Conservation (phyloP, 1,140 invertebrate genomes). For the Drosophila orena region DNA sequence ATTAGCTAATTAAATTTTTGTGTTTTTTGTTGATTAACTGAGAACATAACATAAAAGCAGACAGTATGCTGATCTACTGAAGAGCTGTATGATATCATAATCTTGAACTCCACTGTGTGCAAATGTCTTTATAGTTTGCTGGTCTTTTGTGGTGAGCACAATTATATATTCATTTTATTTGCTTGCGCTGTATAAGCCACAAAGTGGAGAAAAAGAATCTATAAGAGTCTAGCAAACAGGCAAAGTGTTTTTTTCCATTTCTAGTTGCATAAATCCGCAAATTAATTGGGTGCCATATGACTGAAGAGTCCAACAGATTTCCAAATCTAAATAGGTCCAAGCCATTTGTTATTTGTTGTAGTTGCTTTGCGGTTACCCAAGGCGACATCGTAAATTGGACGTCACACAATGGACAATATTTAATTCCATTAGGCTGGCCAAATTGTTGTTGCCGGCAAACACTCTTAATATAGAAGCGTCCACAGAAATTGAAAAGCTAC, state of each 20-base stretch:
- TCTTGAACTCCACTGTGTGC: constrained; percentile 3
- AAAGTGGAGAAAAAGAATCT: constrained; percentile 37
- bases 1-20: too few species aligned
- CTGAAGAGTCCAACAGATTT: constrained; percentile 34
- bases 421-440: constrained; percentile 69
- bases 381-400: constrained; percentile 56
- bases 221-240: constrained; percentile 15
- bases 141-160: constrained; percentile 17
- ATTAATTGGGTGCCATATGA: constrained; percentile 30
- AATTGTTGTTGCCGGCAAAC: constrained; percentile 42
- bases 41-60: too few species aligned
- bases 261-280: constrained; percentile 32
- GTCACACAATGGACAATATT: constrained; percentile 58
- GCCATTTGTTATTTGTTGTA: constrained; percentile 37
- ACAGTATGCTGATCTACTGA: too few species aligned
- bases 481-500: constrained; percentile 36
- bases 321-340: constrained; percentile 46
- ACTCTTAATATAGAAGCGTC: constrained; percentile 50
- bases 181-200: constrained; percentile 13
- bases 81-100: too few species aligned
- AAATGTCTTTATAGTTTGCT: not conserved
- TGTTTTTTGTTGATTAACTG: too few species aligned
- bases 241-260: constrained; percentile 28
- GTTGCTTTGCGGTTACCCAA: constrained; percentile 31
- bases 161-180: constrained; percentile 30